Conservation (phyloP, 2,888 invertebrate species). For the Chelonus formosanus region DNA sequence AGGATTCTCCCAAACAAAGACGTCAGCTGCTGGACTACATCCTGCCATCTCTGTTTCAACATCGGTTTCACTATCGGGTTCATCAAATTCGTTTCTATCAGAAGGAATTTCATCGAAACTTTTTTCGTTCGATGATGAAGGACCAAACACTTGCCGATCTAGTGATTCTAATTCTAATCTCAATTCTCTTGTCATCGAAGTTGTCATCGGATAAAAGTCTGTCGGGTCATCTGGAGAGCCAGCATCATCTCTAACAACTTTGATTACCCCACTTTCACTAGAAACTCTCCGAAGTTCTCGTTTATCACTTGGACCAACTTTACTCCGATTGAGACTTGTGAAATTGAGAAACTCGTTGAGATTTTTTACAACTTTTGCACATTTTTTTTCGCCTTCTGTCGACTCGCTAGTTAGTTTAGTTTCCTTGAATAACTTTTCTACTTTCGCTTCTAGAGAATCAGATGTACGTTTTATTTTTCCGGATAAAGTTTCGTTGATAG, state of each 20-base stretch:
- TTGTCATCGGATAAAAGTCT: conserved; percentile 84
- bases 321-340: conserved; percentile 73
- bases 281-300: conserved; percentile 54
- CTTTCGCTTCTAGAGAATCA: conserved; percentile 45
- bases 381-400: conserved; percentile 52
- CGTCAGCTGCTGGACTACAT: conserved; percentile 67
- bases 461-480: conserved; percentile 48
- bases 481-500: conserved; percentile 51
- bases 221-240: conserved; percentile 81
- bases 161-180: conserved; percentile 83
- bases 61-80: conserved; percentile 55
- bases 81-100: conserved; percentile 47
- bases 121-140: conserved; percentile 55
- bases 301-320: conserved; percentile 64
- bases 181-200: conserved; percentile 85
- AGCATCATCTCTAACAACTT: conserved; percentile 53
- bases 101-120: conserved; percentile 37
- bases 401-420: conserved; percentile 13
- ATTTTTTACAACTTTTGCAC: conserved; percentile 75
- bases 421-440: conserved; percentile 40
- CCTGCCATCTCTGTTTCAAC: conserved; percentile 67
- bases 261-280: conserved; percentile 55
- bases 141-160: conserved; percentile 84
- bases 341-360: conserved; percentile 86
- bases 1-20: conserved; percentile 84